Evolutionary conservation across 2,888 invertebrate genomes (phyloP).

Genomic region (Hypsopygia costalis): DNA sequence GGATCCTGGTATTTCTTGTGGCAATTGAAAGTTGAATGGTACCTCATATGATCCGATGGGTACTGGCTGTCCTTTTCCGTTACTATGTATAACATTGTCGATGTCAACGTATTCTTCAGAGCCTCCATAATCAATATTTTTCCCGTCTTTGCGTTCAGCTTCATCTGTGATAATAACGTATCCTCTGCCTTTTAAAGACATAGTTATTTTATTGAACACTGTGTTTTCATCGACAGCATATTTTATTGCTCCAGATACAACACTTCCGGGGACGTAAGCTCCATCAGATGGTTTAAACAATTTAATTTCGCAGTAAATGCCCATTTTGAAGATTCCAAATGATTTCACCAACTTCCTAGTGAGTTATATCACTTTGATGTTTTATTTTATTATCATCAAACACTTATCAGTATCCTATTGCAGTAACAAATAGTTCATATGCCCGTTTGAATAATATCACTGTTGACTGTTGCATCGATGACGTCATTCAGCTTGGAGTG

Average conservation of each 20-base stretch:
- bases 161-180: constrained; percentile 13
- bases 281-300: constrained; percentile 30
- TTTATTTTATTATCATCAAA: neutral
- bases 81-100: constrained; percentile 18
- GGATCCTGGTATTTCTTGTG: constrained; percentile 29
- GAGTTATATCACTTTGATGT: neutral
- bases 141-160: constrained; percentile 3
- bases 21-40: constrained; percentile 31
- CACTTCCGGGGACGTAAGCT: constrained; percentile 28
- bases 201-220: constrained; percentile 27
- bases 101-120: constrained; percentile 25
- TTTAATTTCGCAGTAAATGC: constrained; percentile 36
- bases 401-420: neutral
- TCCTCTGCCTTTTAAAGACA: constrained; percentile 32
- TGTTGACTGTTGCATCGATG: no score
- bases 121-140: constrained; percentile 11
- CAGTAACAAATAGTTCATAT: no score
- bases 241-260: constrained; percentile 33
- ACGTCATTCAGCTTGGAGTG: no score
- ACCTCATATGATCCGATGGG: constrained; percentile 27
- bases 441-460: no score
- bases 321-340: constrained; percentile 33
- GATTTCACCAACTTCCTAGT: no score
- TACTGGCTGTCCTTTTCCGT: constrained; percentile 15
- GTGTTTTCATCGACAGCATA: constrained; percentile 34